A percentile compares a stretch with the other conserved stretches of the same genome.
Conservation (phyloP, 2,113 vertebrate genomes). For the Sprattus sprattus region DNA sequence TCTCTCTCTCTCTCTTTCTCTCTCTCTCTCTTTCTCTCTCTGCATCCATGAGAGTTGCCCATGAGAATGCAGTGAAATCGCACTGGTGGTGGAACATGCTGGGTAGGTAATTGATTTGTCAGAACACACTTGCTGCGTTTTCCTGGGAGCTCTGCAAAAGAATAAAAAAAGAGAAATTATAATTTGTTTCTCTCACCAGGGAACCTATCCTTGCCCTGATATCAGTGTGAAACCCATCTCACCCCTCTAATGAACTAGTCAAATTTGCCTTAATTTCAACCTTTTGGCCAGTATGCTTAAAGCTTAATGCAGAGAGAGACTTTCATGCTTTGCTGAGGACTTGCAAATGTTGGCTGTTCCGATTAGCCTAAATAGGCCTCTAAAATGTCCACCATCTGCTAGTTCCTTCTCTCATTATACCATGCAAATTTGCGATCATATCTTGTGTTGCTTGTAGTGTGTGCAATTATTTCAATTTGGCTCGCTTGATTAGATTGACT, state of each 20-base stretch:
- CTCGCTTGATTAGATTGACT: conserved; percentile 51
- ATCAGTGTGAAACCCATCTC: conserved; percentile 1
- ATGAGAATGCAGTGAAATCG: background rate
- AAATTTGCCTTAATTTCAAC: background rate
- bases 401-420: conserved; percentile 20
- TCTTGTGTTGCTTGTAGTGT: conserved; percentile 33
- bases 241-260: background rate
- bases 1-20: background rate
- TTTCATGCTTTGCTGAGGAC: background rate
- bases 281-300: background rate
- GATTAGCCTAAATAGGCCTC: conserved; percentile 30
- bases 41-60: conserved; percentile 4
- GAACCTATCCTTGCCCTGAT: background rate
- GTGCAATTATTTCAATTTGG: conserved; percentile 39
- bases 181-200: background rate
- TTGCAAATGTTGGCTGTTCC: conserved; percentile 24
- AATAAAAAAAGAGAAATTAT: background rate
- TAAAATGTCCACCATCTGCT: conserved; percentile 37
- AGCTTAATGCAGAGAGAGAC: background rate
- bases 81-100: background rate
- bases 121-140: background rate
- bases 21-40: conserved; percentile 16
- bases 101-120: conserved; percentile 23
- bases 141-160: background rate
- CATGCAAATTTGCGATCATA: conserved; percentile 29